Evolutionary conservation across 2,113 vertebrate species (phyloP), one percentile per base, ranked within the genome.

Genomic region (Alces alces): DNA sequence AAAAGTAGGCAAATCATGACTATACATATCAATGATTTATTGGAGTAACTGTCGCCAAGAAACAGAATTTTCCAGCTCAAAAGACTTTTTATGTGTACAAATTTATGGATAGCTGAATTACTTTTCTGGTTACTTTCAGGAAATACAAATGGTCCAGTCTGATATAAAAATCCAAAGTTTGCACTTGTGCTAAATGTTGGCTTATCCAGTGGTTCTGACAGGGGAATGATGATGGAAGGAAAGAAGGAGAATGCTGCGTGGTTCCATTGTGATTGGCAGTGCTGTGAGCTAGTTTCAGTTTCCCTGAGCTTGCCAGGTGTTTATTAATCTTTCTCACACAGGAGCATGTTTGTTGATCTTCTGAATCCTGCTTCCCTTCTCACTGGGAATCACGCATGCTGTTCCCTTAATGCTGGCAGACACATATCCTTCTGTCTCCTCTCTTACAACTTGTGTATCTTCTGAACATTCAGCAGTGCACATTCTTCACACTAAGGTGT

Each of bases 121-220:
- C 25, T 54, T 86, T 91, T 87, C 5, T 76, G 36, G 25, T 39
- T 23, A 66, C n/a, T 70, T 78, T 90, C 91, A 52, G 9, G 27
- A 91, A 95, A 89, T 78, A 78, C 23, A 76, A 58, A n/a, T n/a
- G 58, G 21, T 80, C n/a, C 21, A 28, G 5, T 66, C 96, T 90
- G 39, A 8, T n/a, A 16, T 36, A 83, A 54, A 50, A 60, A 79
- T 88, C n/a, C 76, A 70, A 87, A 89, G 8, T 47, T 19, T 15
- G 16, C 52, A 16, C 33, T 60, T 39, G 12, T 80, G n/a, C 52
- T 73, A 54, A 94, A 60, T 25, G 2, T 85, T 1, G 1, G 16
- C 8, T 64, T 82, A 54, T 11, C 5, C 19, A 43, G 1, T 58
- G 39, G 7, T 52, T 64, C 36, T 95, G 66, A 60, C 14, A 30